These are phyloP conservation scores for Magallana angulata DNA, from an alignment of 1,140 invertebrate genomes.

Conservation along the genomic window DNA sequence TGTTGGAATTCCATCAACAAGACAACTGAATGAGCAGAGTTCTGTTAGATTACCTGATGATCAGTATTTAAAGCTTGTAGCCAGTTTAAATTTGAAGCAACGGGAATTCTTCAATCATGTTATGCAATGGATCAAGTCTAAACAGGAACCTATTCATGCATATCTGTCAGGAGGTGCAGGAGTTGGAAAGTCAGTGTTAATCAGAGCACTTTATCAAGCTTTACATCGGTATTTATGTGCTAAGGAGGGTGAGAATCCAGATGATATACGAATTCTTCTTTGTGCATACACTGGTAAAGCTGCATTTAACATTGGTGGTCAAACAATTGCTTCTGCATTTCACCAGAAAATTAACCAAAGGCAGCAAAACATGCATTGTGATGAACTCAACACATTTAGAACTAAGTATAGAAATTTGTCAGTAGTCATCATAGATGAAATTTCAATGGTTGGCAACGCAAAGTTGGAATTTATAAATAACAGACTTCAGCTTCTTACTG, in stretches of 20 bases:
- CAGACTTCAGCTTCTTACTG: conserved; percentile 41
- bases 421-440: conserved; percentile 36
- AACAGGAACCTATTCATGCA: conserved; percentile 39
- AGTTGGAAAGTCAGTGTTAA: conserved; percentile 45
- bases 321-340: conserved; percentile 42
- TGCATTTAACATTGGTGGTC: conserved; percentile 44
- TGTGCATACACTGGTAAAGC: conserved; percentile 56
- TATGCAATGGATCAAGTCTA: conserved; percentile 25
- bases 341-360: conserved; percentile 13
- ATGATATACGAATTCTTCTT: conserved; percentile 46
- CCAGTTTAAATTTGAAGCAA: conserved; percentile 40
- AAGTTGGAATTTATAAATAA: background rate
- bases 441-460: conserved; percentile 33
- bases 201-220: background rate
- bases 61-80: conserved; percentile 31
- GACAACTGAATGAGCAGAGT: background rate
- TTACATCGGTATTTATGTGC: background rate
- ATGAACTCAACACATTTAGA: conserved; percentile 43
- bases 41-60: conserved; percentile 12
- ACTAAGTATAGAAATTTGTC: conserved; percentile 21
- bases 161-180: conserved; percentile 55
- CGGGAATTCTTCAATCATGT: conserved; percentile 50
- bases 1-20: conserved; percentile 41
- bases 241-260: conserved; percentile 50
- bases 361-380: background rate